Percentiles rank a stretch among this genome's conserved stretches.
Evolutionary conservation across 2,888 invertebrate species (phyloP).

Genomic region (Drosophila recens): DNA sequence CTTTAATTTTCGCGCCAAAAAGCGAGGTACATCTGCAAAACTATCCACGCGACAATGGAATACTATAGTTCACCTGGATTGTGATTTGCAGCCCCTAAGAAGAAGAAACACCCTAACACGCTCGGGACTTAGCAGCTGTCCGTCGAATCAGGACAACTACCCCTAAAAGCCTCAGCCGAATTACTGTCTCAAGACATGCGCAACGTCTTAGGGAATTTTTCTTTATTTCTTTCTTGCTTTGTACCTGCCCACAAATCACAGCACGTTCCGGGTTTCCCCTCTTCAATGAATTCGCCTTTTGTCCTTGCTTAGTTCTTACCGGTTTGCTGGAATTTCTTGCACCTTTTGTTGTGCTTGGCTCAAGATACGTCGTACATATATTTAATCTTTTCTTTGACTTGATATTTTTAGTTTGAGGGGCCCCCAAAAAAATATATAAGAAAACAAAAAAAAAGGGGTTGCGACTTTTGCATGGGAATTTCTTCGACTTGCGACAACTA

Average conservation of each 20-base stretch:
- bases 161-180: slow-evolving; percentile 26
- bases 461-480: slow-evolving; percentile 72
- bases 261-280: slow-evolving; percentile 69
- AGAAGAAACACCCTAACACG: slow-evolving; percentile 7
- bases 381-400: background rate
- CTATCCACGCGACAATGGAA: slow-evolving; percentile 63
- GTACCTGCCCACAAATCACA: slow-evolving; percentile 68
- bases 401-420: slow-evolving; percentile 5
- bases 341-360: slow-evolving; percentile 42
- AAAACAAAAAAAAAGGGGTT: slow-evolving; percentile 4
- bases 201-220: slow-evolving; percentile 74
- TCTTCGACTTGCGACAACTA: slow-evolving; percentile 57
- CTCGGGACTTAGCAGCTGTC: slow-evolving; percentile 67
- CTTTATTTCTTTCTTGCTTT: slow-evolving; percentile 12
- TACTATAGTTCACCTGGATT: slow-evolving; percentile 79
- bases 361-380: slow-evolving; percentile 19
- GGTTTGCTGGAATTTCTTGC: slow-evolving; percentile 39
- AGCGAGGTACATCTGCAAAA: slow-evolving; percentile 66
- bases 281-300: slow-evolving; percentile 18
- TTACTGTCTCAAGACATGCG: slow-evolving; percentile 76
- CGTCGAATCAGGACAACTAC: slow-evolving; percentile 33
- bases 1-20: slow-evolving; percentile 74
- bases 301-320: slow-evolving; percentile 3
- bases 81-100: slow-evolving; percentile 68
- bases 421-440: background rate